A percentile compares a stretch with the other conserved stretches of the same genome.
Conservation (phyloP, 2,888 invertebrate genomes). For the Tachina lurida region DNA sequence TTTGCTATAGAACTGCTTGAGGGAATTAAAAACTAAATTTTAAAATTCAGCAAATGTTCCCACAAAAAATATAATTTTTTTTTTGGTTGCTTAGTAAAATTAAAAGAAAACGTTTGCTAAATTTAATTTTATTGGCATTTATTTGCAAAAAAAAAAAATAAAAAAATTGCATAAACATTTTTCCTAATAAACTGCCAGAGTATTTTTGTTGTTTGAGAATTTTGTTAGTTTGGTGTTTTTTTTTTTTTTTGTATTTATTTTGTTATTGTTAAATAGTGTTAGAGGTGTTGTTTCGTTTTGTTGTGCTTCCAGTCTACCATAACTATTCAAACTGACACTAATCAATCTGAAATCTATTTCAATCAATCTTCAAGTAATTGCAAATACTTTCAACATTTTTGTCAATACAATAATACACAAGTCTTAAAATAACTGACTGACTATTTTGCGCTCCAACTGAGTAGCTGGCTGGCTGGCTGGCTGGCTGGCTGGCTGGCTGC, state of each 20-base stretch:
- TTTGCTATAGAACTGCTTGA: not conserved
- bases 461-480: no score
- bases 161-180: constrained; percentile 58
- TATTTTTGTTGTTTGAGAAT: constrained; percentile 11
- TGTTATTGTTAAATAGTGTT: constrained; percentile 31
- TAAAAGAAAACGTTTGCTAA: constrained; percentile 7
- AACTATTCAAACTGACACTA: constrained; percentile 73
- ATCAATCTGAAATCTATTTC: constrained; percentile 82
- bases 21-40: constrained; percentile 2
- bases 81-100: not conserved
- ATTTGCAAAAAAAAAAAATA: constrained; percentile 23
- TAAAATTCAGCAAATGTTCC: constrained; percentile 28
- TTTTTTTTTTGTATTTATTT: not conserved
- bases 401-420: constrained; percentile 61
- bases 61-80: constrained; percentile 17
- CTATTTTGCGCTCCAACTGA: not conserved
- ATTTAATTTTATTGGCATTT: constrained; percentile 63
- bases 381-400: constrained; percentile 82
- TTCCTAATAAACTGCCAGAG: constrained; percentile 62
- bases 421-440: constrained; percentile 9
- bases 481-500: not conserved
- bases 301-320: constrained; percentile 63
- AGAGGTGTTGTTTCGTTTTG: constrained; percentile 46
- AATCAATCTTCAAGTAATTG: constrained; percentile 82
- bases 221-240: constrained; percentile 23